Evolutionary conservation across 2,888 invertebrate genomes (phyloP), one percentile per base, ranked within the genome.

Genomic region (Aspidiotus rigidus): DNA sequence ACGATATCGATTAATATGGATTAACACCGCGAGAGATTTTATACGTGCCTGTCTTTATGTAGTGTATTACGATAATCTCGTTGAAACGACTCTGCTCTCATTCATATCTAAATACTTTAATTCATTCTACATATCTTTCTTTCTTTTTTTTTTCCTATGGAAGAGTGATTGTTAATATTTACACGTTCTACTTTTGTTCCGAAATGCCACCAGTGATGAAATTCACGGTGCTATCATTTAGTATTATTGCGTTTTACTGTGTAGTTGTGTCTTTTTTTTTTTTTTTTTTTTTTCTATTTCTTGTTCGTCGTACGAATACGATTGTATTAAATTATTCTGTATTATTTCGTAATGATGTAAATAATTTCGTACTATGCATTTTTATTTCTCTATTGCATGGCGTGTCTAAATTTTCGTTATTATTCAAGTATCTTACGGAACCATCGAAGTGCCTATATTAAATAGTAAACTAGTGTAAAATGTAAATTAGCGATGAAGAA

Each of bases 371-470:
- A 15, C 10, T 56, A 55, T 62, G 10, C 8, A 17, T 16, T 53
- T 15, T 39, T 57, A 10, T 57, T 42, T 57, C 39, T 56, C 59
- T 57, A 42, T 40, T 28, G 28, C 28, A 28, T 28, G 28, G 5
- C 28, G 28, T 28, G 28, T 28, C 28, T 5, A 28, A 28, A 41
- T 44, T 59, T 44, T 66, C 49, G 17, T 64, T 59, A 40, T 7
- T 13, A 9, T 15, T 62, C 62, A 42, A 15, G 54, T 59, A 49
- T 57, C 44, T 59, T 59, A 59, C 42, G 66, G 59, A 66, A 66
- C 66, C 66, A 66, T 59, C 16, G 59, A 66, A 66, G 66, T 66
- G 66, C 66, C 66, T 66, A 66, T 66, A 66, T 59, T 66, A 49
- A 44, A 57, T 66, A 28, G 1, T 28, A 28, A 28, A 28, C 56